phyloP scores from a whole-genome alignment of 2,113 vertebrate species.

The Halcyon malimbica region DNA sequence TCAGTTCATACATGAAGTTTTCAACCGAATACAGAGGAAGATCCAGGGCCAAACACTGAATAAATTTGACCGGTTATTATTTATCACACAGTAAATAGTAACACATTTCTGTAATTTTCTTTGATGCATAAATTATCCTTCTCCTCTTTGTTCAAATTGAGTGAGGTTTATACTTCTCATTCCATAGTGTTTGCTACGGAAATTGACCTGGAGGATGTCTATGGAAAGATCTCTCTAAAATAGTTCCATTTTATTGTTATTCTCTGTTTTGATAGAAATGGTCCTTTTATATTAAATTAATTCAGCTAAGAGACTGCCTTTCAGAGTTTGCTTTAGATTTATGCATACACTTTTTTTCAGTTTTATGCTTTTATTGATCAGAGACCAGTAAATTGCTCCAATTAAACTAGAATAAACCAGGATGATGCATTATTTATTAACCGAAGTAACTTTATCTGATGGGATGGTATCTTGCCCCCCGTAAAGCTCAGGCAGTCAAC shows the following conservation, averaged over 20 bases:
- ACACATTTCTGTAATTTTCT: not conserved
- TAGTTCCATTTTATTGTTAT: not conserved
- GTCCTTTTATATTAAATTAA: not conserved
- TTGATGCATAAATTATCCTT: not conserved
- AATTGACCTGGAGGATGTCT: not conserved
- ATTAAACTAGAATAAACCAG: not conserved
- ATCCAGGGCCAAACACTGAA: not conserved
- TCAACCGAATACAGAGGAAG: not conserved
- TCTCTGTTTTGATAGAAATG: not conserved
- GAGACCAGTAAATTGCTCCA: constrained; percentile 27
- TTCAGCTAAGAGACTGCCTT: not conserved
- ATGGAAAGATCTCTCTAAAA: not conserved
- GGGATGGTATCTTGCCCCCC: not conserved
- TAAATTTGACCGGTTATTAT: not conserved
- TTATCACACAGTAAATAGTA: not conserved
- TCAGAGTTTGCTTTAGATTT: constrained; percentile 23
- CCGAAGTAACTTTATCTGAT: not conserved
- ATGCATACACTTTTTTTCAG: not conserved
- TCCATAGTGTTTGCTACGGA: not conserved
- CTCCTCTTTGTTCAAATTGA: not conserved
- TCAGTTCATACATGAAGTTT: not conserved
- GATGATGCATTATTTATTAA: constrained; percentile 27
- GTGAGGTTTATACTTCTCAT: not conserved
- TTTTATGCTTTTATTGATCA: constrained; percentile 52
- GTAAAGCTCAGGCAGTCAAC: not conserved